Base-by-base conservation (phyloP, 2,113 vertebrate species). In the Chaetorhynchus papuensis region DNA sequence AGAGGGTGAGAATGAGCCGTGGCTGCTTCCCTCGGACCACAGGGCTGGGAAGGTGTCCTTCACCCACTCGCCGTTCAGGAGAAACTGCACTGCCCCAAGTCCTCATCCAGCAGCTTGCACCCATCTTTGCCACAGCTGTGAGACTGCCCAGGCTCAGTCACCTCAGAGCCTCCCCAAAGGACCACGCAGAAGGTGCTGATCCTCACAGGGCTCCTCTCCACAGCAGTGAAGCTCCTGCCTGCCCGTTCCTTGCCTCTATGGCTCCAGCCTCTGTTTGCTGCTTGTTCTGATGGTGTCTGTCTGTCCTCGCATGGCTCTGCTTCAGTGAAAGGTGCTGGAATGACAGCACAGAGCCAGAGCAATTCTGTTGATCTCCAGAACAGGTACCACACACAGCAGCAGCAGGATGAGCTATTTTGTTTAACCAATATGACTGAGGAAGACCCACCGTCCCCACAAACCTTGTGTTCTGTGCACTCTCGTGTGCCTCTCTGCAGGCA, bases 241-340 rank as follows among this genome's bases (percentile, higher is more conserved):
- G n/a, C 26, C 10, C 1, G 0, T 5, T 44, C 47, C 28, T 65
- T 15, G 21, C 28, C 37, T 70, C 59, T 1, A 0, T 26, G n/a
- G 17, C 56, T 92, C 63, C 22, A 72, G 1, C 45, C 33, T n/a
- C 18, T 28, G 26, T 21, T 42, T 87, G 7, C 11, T 85, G 24
- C 47, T 84, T 70, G 50, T 7, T 60, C 53, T 80, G 52, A 9
- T 37, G 35, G 10, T 39, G 17, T 83, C 52, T 75, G 37, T 53
- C 68, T 66, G 39, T 79, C 37, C 50, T 44, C 18, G 20, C 0
- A 0, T 39, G 44, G 27, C 21, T 90, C 63, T 72, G 30, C 39
- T 87, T 57, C 54, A 64, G 33, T 68, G 23, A 57, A 68, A 71
- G 22, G 17, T 26, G 11, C 42, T 80, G 70, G 41, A 60, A 45